These are phyloP conservation scores for Syrmaticus mikado DNA, from an alignment of 2,113 vertebrate species.

Conservation along the genomic window DNA sequence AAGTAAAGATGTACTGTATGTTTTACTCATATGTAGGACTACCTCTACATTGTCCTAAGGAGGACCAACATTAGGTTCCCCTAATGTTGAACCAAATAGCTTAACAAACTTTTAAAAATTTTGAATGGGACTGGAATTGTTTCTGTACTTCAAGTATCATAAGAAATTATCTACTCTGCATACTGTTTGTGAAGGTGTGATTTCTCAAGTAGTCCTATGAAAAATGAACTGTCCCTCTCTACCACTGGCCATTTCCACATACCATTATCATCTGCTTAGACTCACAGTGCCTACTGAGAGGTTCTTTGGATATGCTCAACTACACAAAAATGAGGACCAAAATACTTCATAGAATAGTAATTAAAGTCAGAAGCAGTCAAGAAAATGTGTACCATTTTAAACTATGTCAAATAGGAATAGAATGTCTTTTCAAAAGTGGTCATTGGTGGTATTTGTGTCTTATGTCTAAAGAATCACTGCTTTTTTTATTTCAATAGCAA, in stretches of 20 bases:
- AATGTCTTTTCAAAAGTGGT: background rate
- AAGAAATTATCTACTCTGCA: background rate
- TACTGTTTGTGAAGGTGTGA: background rate
- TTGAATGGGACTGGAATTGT: background rate
- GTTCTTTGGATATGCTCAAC: background rate
- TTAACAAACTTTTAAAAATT: background rate
- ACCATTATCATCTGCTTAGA: fast-evolving
- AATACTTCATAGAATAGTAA: background rate
- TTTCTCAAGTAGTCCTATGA: background rate
- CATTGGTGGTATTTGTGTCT: background rate
- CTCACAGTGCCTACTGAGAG: background rate
- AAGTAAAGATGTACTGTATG: background rate
- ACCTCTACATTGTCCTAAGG: background rate
- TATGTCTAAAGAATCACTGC: background rate
- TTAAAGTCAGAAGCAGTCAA: background rate
- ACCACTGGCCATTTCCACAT: background rate
- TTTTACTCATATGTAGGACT: background rate
- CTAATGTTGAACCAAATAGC: background rate
- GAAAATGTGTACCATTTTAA: background rate
- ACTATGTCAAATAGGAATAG: background rate
- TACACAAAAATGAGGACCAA: background rate
- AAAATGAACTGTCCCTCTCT: background rate
- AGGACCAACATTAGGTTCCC: background rate
- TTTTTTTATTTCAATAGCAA: background rate
- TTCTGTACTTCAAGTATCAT: background rate